These are phyloP conservation scores for Creontiades dilutus DNA, from an alignment of 2,888 invertebrate species.

Conservation along the genomic window DNA sequence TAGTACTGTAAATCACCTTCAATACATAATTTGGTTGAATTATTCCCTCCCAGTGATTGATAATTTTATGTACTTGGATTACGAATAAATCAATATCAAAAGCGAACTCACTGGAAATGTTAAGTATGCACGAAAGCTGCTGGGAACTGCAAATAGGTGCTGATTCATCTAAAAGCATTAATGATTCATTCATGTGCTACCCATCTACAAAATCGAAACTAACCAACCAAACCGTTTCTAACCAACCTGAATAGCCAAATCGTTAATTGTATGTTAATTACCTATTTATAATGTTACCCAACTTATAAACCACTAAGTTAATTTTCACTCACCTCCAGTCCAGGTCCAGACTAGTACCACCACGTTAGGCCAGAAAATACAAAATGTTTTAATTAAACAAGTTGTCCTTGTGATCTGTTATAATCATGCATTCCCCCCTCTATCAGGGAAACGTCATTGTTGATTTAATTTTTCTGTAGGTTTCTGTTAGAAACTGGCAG, in stretches of 20 bases:
- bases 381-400: background rate
- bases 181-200: background rate
- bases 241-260: background rate
- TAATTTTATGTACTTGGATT: background rate
- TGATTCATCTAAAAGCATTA: constrained; percentile 74
- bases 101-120: constrained; percentile 75
- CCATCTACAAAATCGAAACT: background rate
- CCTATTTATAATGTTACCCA: background rate
- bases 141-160: constrained; percentile 75
- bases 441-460: background rate
- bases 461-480: background rate
- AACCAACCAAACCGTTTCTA: background rate
- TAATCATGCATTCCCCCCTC: background rate
- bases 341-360: constrained; percentile 11
- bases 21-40: background rate
- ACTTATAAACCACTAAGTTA: background rate
- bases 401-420: background rate
- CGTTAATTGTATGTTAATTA: background rate
- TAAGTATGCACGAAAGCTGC: constrained; percentile 75
- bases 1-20: constrained; percentile 76
- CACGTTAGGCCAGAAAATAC: background rate
- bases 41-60: background rate
- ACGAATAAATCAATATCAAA: background rate
- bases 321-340: background rate
- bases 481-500: background rate